Conservation (phyloP, 2,113 vertebrate genomes). For the Pseudonaja textilis region DNA sequence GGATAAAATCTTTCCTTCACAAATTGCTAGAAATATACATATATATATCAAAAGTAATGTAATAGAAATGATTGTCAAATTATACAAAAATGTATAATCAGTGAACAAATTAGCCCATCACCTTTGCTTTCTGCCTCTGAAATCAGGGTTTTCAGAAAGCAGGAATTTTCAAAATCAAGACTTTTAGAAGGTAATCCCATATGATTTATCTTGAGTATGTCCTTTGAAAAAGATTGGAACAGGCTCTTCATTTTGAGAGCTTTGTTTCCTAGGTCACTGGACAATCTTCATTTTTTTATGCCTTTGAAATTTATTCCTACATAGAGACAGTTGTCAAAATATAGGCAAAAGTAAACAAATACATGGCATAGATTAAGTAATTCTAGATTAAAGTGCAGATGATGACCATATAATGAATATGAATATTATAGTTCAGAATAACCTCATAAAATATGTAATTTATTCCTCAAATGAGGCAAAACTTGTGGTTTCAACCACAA, state of each 20-base stretch:
- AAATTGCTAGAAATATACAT: background rate
- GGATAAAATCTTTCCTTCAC: background rate
- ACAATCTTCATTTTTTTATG: fast-evolving
- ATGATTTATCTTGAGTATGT: background rate
- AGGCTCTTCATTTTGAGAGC: background rate
- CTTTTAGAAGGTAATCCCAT: background rate
- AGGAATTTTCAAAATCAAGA: background rate
- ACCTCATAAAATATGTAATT: constrained; percentile 29
- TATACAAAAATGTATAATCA: background rate
- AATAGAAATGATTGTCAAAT: background rate
- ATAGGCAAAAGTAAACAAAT: background rate
- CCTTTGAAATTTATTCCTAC: constrained; percentile 17
- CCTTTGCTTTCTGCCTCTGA: background rate
- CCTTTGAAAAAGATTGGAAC: background rate
- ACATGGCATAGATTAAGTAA: background rate
- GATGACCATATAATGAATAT: constrained; percentile 26
- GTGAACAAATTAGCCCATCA: background rate
- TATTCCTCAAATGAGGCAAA: constrained; percentile 46
- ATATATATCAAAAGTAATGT: background rate
- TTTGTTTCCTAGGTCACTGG: constrained; percentile 5
- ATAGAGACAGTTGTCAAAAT: constrained; percentile 8
- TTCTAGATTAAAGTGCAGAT: constrained; percentile 21
- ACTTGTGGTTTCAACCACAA: constrained; percentile 7
- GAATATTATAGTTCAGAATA: constrained; percentile 29
- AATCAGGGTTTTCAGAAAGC: background rate